phyloP scores from a whole-genome alignment of 2,888 invertebrate species.

The Lochmaea capreae region DNA sequence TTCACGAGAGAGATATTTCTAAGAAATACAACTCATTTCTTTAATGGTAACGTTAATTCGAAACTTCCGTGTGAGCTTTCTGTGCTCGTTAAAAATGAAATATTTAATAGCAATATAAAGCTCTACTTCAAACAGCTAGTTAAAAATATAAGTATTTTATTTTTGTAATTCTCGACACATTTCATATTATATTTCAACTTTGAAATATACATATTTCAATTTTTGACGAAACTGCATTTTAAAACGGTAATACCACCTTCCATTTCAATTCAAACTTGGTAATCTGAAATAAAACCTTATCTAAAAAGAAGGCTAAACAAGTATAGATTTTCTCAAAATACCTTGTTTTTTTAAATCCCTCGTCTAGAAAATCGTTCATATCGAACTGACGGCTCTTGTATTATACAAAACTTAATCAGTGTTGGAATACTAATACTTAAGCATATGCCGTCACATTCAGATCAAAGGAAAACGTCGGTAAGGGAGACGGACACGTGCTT shows the following conservation, averaged over 20 bases:
- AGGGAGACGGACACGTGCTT: neutral
- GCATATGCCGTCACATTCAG: no score
- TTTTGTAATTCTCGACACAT: neutral
- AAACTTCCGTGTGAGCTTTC: conserved; percentile 22
- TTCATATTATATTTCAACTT: neutral
- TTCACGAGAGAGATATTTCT: neutral
- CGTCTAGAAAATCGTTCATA: no score
- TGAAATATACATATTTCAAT: neutral
- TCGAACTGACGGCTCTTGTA: no score
- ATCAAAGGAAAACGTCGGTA: neutral
- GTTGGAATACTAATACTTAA: no score
- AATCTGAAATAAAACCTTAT: no score
- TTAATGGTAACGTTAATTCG: neutral
- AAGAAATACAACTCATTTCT: neutral
- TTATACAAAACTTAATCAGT: no score
- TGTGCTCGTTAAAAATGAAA: conserved; percentile 37
- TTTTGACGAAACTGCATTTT: no score
- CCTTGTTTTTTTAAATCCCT: no score
- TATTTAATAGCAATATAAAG: conserved; percentile 32
- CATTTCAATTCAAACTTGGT: no score
- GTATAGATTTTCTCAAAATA: no score
- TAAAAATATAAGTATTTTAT: neutral
- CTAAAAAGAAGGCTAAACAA: no score
- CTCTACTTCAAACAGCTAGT: conserved; percentile 1
- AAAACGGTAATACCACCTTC: no score